Base-by-base conservation (phyloP, 2,797 vertebrate species). In the Ataeniobius toweri region DNA sequence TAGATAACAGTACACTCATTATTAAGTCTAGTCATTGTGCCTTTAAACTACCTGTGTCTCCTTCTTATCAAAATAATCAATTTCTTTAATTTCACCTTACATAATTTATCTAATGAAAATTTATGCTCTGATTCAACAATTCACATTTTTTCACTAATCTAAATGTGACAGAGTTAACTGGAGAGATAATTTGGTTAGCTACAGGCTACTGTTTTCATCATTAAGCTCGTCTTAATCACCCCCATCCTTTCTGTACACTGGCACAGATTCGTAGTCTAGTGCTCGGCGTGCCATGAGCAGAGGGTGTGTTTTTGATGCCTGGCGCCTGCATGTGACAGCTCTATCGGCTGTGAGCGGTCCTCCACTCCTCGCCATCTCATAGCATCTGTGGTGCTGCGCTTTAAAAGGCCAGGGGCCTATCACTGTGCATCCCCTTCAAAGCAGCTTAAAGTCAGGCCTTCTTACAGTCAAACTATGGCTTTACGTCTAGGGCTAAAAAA, bases 291-390 rank as follows among this genome's bases (percentile, higher is more conserved):
- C 82, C 91, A 91, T 89, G 87, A 89, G 89, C 88, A 87, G 88
- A 76, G 83, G 63, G 80, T 81, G 77, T 92, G 91, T 92, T 93
- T 91, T 72, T 91, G 92, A 89, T 68, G 89, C 81, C 88, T 69
- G 81, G 86, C 79, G 90, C 93, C 94, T 95, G 92, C 88, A 93
- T 94, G 88, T 96, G 95, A 95, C 94, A 92, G 93, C 87, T 91
- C 86, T 85, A 55, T 90, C 67, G 83, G 88, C 93, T 83, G 73
- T 71, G 86, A 88, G 83, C 85, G 51, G 78, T 83, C 82, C 83
- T 89, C 86, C 88, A 80, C 91, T 91, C 91, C 77, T 83, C 7
- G 84, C 89, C 80, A 88, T 93, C 94, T 93, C 89, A 89, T 86
- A 90, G 86, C 90, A 92, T 95, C 88, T 90, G 84, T 73, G 81